These are phyloP conservation scores for Agrochola lota DNA, from an alignment of 2,888 invertebrate genomes.

Conservation along the genomic window DNA sequence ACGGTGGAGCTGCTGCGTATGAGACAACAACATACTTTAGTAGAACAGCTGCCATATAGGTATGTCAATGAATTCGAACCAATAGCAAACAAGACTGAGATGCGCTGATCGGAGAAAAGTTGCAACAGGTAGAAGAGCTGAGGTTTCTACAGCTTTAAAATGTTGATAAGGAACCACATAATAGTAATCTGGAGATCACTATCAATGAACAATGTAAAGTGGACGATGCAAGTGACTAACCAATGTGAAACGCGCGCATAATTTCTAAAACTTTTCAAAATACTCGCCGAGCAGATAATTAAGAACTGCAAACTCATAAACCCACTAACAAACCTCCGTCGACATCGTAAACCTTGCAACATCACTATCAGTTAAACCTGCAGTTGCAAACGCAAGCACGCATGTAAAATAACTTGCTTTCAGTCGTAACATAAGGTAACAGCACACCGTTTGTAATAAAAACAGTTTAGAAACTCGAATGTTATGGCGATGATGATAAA, in stretches of 20 bases:
- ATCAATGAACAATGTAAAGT: background rate
- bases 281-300: background rate
- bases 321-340: background rate
- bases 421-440: constrained; percentile 30
- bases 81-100: no score
- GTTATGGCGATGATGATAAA: constrained; percentile 47
- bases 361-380: constrained; percentile 6
- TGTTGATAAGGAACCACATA: no score
- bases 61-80: no score
- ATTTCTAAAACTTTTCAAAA: background rate
- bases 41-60: no score
- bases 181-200: background rate
- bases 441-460: constrained; percentile 29
- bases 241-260: background rate
- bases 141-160: no score
- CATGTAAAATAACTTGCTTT: constrained; percentile 16
- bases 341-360: constrained; percentile 13
- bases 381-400: constrained; percentile 22
- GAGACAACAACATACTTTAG: no score
- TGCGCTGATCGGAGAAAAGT: no score
- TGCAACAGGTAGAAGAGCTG: no score
- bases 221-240: background rate
- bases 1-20: background rate
- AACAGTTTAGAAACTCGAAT: constrained; percentile 50
- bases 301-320: constrained; percentile 1